Evolutionary conservation across 2,113 vertebrate genomes (phyloP).

Genomic region (Odobenus rosmarus): DNA sequence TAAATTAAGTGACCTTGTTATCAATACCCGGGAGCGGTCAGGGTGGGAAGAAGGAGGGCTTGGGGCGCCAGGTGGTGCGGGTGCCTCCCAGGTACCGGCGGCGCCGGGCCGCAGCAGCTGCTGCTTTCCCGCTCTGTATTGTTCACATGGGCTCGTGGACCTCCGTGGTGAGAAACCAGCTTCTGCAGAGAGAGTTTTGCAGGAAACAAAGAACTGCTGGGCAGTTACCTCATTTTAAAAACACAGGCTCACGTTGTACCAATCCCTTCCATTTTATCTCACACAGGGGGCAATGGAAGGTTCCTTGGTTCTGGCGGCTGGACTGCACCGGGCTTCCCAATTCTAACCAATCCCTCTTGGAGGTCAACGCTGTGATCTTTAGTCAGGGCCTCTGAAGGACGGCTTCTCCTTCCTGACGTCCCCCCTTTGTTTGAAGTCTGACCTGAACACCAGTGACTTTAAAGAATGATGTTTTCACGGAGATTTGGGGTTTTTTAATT

Average conservation of each 20-base stretch:
- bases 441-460: not conserved
- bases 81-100: not conserved
- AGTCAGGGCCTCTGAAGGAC: not conserved
- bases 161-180: not conserved
- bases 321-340: not conserved
- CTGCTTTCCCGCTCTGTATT: not conserved
- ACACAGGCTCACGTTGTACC: not conserved
- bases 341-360: not conserved
- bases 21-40: not conserved
- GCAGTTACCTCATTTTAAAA: not conserved
- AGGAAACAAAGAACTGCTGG: not conserved
- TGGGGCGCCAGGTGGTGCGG: not conserved
- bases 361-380: not conserved
- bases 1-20: not conserved
- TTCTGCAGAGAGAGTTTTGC: not conserved
- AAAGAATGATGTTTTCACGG: not conserved
- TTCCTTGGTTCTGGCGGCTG: not conserved
- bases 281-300: not conserved
- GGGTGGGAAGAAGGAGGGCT: not conserved
- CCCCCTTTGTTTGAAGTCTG: not conserved
- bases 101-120: accelerated
- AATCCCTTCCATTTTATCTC: not conserved
- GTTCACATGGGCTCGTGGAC: not conserved
- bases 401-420: constrained; percentile 48
- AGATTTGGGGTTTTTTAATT: not conserved